Evolutionary conservation across 35 echinoderm and acorn worm species (phyloP), one percentile per base, ranked within the genome.

Genomic region (Ophioderma brevispina): DNA sequence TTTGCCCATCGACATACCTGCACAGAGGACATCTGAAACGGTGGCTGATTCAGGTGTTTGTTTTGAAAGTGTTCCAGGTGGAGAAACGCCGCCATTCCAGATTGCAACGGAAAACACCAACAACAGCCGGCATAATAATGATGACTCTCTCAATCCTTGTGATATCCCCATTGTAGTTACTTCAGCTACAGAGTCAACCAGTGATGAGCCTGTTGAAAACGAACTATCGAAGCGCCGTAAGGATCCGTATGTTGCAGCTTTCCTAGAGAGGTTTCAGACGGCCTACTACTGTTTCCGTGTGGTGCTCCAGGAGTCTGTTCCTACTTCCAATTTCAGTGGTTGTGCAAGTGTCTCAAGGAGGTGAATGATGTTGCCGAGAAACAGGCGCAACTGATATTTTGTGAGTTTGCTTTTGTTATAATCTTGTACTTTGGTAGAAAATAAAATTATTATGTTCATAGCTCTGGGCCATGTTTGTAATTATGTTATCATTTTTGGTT

Each of bases 321-420:
- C 92, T 36, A 84, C 76, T 11, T 83, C 92, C 15, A 94, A 49
- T 87, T 94, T 6, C 92, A 94, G 39, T 94, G 92, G 92, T 43
- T 94, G 55, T 88, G 70, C 32, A 39, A 87, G 49, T 94, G 92
- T 84, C 39, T 94, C 0, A 88, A 94, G 40, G 86, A 94, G 64
- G 92, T 94, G 40, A 94, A 94, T 43, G 40, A 87, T 33, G 81
- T 88, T 50, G 92, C 92, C 17, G 92, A 94, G 49, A 82, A 81
- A 36, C 86, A 94, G 50, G 80, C 92, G 31, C 40, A 75, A 37
- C 59, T 89, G 0, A 89, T 94, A 28, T 94, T 84, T 50, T 94
- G 92, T 94, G 64, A 94, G 92, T 89, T n/a, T n/a, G n/a, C n/a
- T n/a, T n/a, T n/a, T n/a, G n/a, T n/a, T n/a, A n/a, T n/a, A n/a